These are phyloP conservation scores for Scaptomyza pallida DNA, from an alignment of 1,140 invertebrate genomes.

Conservation along the genomic window DNA sequence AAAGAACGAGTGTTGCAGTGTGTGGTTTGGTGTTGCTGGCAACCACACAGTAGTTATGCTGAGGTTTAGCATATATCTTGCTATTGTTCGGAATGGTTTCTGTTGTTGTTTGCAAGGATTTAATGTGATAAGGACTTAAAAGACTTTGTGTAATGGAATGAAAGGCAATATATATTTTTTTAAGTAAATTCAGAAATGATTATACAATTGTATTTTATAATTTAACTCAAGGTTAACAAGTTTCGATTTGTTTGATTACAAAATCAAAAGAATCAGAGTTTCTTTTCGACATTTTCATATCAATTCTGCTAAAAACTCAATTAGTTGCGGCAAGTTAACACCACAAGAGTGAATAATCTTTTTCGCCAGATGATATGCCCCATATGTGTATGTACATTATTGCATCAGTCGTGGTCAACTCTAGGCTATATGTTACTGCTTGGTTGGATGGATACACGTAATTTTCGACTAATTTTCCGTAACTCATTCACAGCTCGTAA, in stretches of 20 bases:
- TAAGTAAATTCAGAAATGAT: neutral
- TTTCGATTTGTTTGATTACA: neutral
- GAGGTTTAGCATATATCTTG: slow-evolving; percentile 20
- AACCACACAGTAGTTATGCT: slow-evolving; percentile 29
- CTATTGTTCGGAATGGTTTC: neutral
- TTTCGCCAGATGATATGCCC: slow-evolving; percentile 1
- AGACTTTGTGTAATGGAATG: neutral
- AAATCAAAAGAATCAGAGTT: too few species aligned
- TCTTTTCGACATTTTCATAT: too few species aligned
- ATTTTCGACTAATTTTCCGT: slow-evolving; percentile 57
- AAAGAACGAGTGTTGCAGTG: neutral
- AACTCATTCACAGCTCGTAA: slow-evolving; percentile 67
- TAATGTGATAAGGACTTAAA: slow-evolving; percentile 10
- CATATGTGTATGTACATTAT: neutral
- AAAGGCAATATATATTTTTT: neutral
- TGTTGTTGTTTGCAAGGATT: slow-evolving; percentile 7
- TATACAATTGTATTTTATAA: neutral
- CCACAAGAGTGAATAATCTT: slow-evolving; percentile 17
- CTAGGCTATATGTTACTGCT: neutral
- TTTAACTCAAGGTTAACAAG: neutral
- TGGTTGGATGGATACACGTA: slow-evolving; percentile 1
- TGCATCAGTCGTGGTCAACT: slow-evolving; percentile 7
- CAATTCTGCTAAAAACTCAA: neutral
- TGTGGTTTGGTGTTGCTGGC: slow-evolving; percentile 1
- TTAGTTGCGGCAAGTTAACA: slow-evolving; percentile 19